A percentile compares a stretch with the other conserved stretches of the same genome.
Conservation (phyloP, 92 coral and sea anemone species). For the Umimayanthus chanpuru region DNA sequence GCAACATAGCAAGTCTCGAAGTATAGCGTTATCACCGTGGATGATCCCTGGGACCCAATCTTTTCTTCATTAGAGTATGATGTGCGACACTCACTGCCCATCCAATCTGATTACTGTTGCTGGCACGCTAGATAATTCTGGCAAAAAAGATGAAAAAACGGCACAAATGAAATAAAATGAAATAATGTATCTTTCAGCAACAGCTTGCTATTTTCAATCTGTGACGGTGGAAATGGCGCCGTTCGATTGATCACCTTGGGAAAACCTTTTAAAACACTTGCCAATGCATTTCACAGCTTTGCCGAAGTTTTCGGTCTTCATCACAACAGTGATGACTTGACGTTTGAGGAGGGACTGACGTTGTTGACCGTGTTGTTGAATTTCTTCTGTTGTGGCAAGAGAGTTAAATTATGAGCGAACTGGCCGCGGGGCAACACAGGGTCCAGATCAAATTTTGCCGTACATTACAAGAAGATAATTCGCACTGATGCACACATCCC, state of each 20-base stretch:
- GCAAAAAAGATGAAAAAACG: background rate
- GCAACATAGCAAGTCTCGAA: too few species aligned
- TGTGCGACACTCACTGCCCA: constrained; percentile 8
- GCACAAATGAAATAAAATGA: background rate
- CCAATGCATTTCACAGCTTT: background rate
- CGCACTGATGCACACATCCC: too few species aligned
- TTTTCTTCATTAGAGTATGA: background rate
- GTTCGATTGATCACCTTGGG: constrained; percentile 13
- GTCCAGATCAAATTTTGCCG: too few species aligned
- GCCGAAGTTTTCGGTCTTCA: constrained; percentile 15
- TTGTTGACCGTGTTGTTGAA: too few species aligned
- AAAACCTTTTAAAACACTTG: background rate
- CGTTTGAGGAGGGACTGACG: constrained; percentile 2
- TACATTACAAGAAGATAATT: too few species aligned
- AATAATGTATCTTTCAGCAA: constrained; percentile 1
- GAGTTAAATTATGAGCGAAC: too few species aligned
- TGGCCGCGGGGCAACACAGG: too few species aligned
- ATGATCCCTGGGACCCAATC: too few species aligned
- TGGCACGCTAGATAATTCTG: background rate
- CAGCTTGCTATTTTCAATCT: background rate
- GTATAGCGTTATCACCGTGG: too few species aligned
- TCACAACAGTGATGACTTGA: constrained; percentile 9
- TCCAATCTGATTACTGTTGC: constrained; percentile 9
- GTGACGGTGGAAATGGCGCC: constrained; percentile 25
- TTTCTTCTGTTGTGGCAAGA: too few species aligned